Evolutionary conservation across 2,888 invertebrate species (phyloP).

Genomic region (Helleia helle): DNA sequence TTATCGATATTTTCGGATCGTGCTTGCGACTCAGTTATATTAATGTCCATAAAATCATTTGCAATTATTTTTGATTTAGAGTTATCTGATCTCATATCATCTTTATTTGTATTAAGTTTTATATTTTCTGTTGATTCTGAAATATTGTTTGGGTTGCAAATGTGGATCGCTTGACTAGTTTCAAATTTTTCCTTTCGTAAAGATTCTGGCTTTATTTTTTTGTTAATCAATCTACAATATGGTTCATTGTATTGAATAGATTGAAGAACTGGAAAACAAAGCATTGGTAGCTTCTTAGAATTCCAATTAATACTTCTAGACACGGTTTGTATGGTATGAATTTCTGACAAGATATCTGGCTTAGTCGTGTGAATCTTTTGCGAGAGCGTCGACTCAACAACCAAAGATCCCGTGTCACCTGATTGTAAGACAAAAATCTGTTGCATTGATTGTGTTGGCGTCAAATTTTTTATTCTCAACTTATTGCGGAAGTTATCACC

Average conservation of each 20-base stretch:
- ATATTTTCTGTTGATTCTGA: background rate
- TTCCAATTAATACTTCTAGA: slow-evolving; percentile 34
- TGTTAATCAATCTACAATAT: too few species aligned
- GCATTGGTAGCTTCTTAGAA: slow-evolving; percentile 38
- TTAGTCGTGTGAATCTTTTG: slow-evolving; percentile 26
- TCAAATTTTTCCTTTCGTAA: too few species aligned
- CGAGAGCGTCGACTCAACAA: slow-evolving; percentile 35
- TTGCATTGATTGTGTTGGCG: slow-evolving; percentile 45
- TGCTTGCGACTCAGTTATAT: slow-evolving; percentile 1
- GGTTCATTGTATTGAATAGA: background rate
- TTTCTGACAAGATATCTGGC: slow-evolving; percentile 25
- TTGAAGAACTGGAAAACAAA: slow-evolving; percentile 15
- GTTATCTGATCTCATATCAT: too few species aligned
- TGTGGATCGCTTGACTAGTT: too few species aligned
- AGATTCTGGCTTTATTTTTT: too few species aligned
- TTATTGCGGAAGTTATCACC: slow-evolving; percentile 41
- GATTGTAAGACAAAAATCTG: slow-evolving; percentile 41
- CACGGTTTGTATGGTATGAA: slow-evolving; percentile 28
- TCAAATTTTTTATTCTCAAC: slow-evolving; percentile 41
- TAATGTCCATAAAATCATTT: too few species aligned
- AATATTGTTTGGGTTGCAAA: too few species aligned
- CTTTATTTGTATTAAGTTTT: too few species aligned
- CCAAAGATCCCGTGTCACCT: slow-evolving; percentile 41
- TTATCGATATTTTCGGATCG: slow-evolving; percentile 30
- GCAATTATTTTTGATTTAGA: background rate